These are phyloP conservation scores for Leptarthrus brevirostris DNA, from an alignment of 2,888 invertebrate species.

Conservation along the genomic window DNA sequence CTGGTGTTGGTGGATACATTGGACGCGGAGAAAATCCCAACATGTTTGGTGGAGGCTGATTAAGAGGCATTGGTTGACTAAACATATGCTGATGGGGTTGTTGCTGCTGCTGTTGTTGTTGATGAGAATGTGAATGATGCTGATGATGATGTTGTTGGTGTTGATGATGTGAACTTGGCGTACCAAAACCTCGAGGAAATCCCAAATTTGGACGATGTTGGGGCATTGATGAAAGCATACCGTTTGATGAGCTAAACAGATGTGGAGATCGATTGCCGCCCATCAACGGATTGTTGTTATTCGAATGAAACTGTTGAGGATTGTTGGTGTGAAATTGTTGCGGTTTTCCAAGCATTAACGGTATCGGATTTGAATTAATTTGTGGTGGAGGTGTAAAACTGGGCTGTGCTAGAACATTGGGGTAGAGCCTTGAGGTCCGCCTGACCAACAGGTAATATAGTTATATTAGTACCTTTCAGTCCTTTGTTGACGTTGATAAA, in stretches of 20 bases:
- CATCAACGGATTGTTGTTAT: background rate
- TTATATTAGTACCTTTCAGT: no score
- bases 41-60: background rate
- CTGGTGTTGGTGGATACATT: no score
- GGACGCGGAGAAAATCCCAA: background rate
- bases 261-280: background rate
- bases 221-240: background rate
- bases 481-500: no score
- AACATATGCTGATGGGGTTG: background rate
- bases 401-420: background rate
- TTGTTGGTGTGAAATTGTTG: background rate
- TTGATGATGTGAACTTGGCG: no score
- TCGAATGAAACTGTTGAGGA: background rate
- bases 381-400: background rate
- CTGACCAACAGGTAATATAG: no score
- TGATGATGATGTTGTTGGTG: no score
- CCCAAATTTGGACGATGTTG: slow-evolving; percentile 7
- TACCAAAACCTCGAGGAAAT: slow-evolving; percentile 49
- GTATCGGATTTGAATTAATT: background rate
- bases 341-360: background rate
- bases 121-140: no score
- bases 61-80: background rate
- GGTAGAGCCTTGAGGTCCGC: no score
- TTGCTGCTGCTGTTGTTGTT: background rate
- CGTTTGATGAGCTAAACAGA: background rate